Percentiles rank a stretch among this genome's conserved stretches.
These are phyloP conservation scores for Standfussiana lucernea DNA, from an alignment of 2,888 invertebrate species.

Conservation along the genomic window DNA sequence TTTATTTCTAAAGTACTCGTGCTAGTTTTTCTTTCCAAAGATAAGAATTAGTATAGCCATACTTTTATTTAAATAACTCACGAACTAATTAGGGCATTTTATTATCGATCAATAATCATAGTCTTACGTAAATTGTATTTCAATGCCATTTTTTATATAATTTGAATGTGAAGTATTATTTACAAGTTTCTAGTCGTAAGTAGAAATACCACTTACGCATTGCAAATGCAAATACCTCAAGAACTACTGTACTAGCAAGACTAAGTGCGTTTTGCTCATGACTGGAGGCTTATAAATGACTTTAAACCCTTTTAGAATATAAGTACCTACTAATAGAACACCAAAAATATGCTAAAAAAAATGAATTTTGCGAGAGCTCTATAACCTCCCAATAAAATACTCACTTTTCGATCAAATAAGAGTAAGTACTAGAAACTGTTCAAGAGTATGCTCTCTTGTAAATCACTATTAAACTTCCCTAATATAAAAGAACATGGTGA, in stretches of 20 bases:
- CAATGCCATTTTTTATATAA: background rate
- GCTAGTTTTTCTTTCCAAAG: conserved; percentile 10
- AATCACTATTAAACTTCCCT: background rate
- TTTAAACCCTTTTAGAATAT: background rate
- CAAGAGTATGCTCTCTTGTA: background rate
- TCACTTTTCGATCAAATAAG: background rate
- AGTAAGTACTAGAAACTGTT: background rate
- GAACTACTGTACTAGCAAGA: background rate
- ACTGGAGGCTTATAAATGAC: conserved; percentile 13
- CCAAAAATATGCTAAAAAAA: conserved; percentile 18
- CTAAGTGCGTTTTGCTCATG: background rate
- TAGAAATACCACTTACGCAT: conserved; percentile 1
- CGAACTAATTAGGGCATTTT: background rate
- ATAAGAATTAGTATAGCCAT: background rate
- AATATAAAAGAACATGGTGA: background rate
- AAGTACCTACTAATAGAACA: background rate
- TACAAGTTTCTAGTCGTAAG: background rate
- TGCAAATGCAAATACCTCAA: background rate
- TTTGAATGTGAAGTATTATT: background rate
- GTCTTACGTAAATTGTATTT: background rate
- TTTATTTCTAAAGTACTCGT: background rate
- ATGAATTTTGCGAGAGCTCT: background rate
- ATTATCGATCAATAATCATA: background rate
- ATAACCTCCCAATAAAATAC: conserved; percentile 1
- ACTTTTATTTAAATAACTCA: background rate